Conservation (phyloP, 2,113 vertebrate genomes). For the Apeltes quadracus region DNA sequence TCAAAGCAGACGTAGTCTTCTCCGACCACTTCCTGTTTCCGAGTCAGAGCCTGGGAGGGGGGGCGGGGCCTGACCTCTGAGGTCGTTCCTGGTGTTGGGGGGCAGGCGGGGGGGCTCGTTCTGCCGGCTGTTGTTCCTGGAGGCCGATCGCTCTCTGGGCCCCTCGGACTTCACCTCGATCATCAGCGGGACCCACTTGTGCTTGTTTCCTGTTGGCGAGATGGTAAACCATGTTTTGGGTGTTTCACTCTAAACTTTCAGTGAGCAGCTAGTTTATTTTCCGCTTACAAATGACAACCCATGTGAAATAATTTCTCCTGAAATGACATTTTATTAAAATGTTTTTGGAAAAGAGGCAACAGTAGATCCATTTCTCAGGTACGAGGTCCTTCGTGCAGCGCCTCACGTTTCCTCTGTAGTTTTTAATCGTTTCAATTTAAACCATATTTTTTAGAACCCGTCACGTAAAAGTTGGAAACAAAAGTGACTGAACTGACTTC, state of each 20-base stretch:
- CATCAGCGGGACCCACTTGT: slow-evolving; percentile 98
- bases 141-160: slow-evolving; percentile 90
- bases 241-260: too few species aligned
- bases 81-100: slow-evolving; percentile 87
- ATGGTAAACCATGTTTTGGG: not conserved
- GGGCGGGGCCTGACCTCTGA: slow-evolving; percentile 85
- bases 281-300: not conserved
- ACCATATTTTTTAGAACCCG: too few species aligned
- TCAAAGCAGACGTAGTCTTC: slow-evolving; percentile 42
- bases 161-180: slow-evolving; percentile 98
- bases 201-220: slow-evolving; percentile 89
- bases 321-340: too few species aligned
- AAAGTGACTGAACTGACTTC: too few species aligned
- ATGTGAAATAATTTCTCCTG: too few species aligned
- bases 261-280: not conserved
- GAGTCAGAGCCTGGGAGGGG: slow-evolving; percentile 25
- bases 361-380: too few species aligned
- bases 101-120: slow-evolving; percentile 89
- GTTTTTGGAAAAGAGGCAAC: too few species aligned
- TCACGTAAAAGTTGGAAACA: too few species aligned
- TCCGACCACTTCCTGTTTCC: slow-evolving; percentile 42
- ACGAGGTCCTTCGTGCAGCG: too few species aligned
- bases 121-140: slow-evolving; percentile 91
- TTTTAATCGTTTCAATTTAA: too few species aligned
- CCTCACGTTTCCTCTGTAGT: too few species aligned